Evolutionary conservation across 2,113 vertebrate genomes (phyloP), one percentile per base, ranked within the genome.

Genomic region (Nematolebias whitei): DNA sequence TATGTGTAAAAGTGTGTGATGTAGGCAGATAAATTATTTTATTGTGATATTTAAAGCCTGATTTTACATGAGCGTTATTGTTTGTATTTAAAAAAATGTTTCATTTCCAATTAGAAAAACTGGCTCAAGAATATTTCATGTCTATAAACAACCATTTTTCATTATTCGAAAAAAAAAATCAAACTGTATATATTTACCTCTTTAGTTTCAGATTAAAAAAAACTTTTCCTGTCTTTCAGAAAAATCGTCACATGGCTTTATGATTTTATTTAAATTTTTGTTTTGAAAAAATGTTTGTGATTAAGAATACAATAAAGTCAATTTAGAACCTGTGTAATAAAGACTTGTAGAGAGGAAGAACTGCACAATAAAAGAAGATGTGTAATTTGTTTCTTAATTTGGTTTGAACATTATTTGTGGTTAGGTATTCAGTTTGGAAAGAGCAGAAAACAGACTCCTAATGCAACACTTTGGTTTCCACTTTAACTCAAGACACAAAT

Each of bases 391-490:
- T 51, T 16, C 12, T n/a, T n/a, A n/a, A n/a, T n/a, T n/a, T n/a
- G n/a, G n/a, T n/a, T n/a, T n/a, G n/a, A n/a, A n/a, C n/a, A n/a
- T n/a, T n/a, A n/a, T 24, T 53, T 73, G 29, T 39, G 20, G 68
- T 45, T 54, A 26, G 40, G 19, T 68, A 47, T 40, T 29, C 7
- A 48, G 20, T 49, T 22, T 9, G 18, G 24, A 49, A 49, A 59
- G 48, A 80, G 43, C 47, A 64, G 58, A 24, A 72, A 71, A 47
- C 52, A 5, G 53, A 45, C 48, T 70, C 54, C 48, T 80, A 32
- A 77, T 64, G 63, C 65, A 81, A 43, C 64, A 81, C 83, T 83
- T 88, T 88, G 85, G 83, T 85, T 86, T 68, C 76, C 49, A 78
- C 43, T 74, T 66, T 26, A 74, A 55, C 41, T 66, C 41, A 65